Evolutionary conservation across 2,888 invertebrate genomes (phyloP).

Genomic region (Meganola albula): DNA sequence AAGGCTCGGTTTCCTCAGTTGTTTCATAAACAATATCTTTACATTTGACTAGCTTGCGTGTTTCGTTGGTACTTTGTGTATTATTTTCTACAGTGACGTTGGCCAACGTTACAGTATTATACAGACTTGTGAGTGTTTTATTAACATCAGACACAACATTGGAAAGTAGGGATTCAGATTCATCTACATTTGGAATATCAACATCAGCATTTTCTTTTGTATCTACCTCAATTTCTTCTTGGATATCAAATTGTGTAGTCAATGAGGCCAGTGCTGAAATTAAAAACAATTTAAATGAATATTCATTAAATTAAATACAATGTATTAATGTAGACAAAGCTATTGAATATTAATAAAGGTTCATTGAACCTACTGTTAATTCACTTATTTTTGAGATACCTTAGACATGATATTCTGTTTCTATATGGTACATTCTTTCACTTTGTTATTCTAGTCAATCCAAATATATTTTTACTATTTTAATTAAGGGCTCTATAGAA

Average conservation of each 20-base stretch:
- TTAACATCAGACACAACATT: conserved; percentile 68
- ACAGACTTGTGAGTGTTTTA: conserved; percentile 62
- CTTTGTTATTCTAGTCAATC: too few species aligned
- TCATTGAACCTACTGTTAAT: too few species aligned
- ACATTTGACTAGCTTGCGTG: conserved; percentile 63
- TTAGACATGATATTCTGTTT: too few species aligned
- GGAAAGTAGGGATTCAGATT: conserved; percentile 64
- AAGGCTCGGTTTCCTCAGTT: conserved; percentile 50
- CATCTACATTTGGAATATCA: conserved; percentile 63
- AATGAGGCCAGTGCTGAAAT: conserved; percentile 38
- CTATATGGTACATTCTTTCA: too few species aligned
- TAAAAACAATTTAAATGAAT: not conserved
- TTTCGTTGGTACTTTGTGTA: conserved; percentile 56
- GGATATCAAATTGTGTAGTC: conserved; percentile 55
- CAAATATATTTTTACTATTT: too few species aligned
- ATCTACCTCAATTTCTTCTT: conserved; percentile 42
- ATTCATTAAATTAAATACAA: too few species aligned
- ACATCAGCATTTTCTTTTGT: conserved; percentile 39
- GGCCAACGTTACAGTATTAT: conserved; percentile 64
- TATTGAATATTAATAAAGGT: too few species aligned
- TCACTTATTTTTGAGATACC: too few species aligned
- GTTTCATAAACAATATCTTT: conserved; percentile 56
- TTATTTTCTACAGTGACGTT: conserved; percentile 60
- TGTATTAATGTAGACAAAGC: too few species aligned
- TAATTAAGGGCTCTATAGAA: too few species aligned